phyloP scores from a whole-genome alignment of 1,140 invertebrate genomes.

The Cyclina sinensis region DNA sequence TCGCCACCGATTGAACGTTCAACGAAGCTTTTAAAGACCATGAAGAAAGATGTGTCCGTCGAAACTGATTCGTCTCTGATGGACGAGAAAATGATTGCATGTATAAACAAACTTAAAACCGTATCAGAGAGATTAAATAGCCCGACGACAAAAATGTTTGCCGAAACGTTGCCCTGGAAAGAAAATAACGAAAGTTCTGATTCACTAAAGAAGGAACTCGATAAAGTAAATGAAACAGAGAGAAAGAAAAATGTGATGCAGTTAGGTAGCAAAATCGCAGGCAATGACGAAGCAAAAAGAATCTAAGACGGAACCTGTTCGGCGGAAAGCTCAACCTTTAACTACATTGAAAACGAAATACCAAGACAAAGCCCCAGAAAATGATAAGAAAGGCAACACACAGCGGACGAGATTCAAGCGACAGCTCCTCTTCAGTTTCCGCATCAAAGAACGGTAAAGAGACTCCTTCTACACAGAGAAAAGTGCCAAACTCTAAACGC shows the following conservation, averaged over 20 bases:
- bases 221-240: constrained; percentile 69
- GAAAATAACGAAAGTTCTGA: constrained; percentile 27
- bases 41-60: constrained; percentile 69
- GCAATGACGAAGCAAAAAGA: constrained; percentile 74
- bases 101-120: constrained; percentile 81
- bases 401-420: constrained; percentile 54
- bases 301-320: constrained; percentile 54
- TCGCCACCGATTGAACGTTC: constrained; percentile 43
- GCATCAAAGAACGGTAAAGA: constrained; percentile 72
- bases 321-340: constrained; percentile 82
- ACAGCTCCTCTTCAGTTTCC: constrained; percentile 73
- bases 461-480: constrained; percentile 54
- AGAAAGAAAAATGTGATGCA: constrained; percentile 75
- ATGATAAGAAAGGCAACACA: constrained; percentile 58
- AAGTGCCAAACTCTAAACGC: constrained; percentile 58
- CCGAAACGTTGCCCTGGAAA: constrained; percentile 67
- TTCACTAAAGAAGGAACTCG: constrained; percentile 34
- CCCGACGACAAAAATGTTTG: constrained; percentile 76
- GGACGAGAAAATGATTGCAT: constrained; percentile 80
- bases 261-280: constrained; percentile 74
- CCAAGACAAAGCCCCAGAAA: constrained; percentile 61
- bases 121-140: constrained; percentile 83
- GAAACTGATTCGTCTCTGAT: constrained; percentile 75
- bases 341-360: constrained; percentile 81
- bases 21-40: constrained; percentile 77